Evolutionary conservation across 2,797 vertebrate species (phyloP).

Genomic region (Sebastes miniatus): DNA sequence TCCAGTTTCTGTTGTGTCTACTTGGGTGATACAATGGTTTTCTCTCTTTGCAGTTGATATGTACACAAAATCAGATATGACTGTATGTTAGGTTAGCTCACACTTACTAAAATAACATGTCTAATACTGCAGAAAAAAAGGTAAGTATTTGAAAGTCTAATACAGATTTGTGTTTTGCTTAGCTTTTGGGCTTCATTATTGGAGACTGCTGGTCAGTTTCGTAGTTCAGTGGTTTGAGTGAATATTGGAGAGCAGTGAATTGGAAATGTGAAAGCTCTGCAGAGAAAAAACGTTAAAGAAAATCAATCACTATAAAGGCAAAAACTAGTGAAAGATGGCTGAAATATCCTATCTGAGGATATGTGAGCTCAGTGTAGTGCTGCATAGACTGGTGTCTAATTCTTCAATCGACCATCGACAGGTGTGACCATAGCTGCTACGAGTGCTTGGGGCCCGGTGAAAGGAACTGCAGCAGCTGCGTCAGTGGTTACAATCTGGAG

Average conservation of each 20-base stretch:
- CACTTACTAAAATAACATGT: not conserved
- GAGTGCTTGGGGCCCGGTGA: conserved; percentile 93
- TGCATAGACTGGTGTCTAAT: conserved; percentile 4
- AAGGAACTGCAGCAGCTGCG: conserved; percentile 94
- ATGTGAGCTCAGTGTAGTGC: not conserved
- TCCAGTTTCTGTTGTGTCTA: not conserved
- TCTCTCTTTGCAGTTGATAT: not conserved
- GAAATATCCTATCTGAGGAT: not conserved
- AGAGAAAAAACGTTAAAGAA: not conserved
- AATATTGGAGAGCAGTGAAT: not conserved
- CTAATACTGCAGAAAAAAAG: not conserved
- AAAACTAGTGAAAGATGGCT: not conserved
- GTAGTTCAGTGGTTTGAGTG: not conserved
- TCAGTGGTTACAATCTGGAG: conserved; percentile 93
- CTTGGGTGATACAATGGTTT: not conserved
- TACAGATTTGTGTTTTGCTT: not conserved
- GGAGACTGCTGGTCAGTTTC: not conserved
- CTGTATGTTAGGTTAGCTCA: not conserved
- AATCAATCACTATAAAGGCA: not conserved
- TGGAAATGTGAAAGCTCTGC: not conserved
- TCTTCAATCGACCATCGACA: conserved; percentile 53
- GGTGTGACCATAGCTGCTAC: conserved; percentile 94
- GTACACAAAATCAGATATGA: no score
- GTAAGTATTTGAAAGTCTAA: not conserved
- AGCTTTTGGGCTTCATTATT: not conserved